Evolutionary conservation across 2,888 invertebrate genomes (phyloP).

Genomic region (Ichneumoninae sp.): DNA sequence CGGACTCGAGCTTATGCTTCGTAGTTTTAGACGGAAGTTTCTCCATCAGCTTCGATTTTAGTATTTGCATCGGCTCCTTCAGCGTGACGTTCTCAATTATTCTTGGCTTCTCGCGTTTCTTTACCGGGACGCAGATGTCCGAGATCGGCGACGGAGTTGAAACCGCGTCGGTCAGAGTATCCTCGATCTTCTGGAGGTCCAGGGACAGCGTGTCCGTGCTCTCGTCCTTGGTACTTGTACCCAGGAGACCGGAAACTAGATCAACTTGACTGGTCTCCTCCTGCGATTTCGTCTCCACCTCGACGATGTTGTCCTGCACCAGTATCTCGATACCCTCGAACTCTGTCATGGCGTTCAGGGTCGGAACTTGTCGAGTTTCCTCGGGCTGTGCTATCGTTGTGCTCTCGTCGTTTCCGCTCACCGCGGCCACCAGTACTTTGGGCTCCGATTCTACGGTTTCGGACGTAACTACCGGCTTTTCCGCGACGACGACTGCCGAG

Average conservation of each 20-base stretch:
- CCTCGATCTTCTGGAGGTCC: conserved; percentile 74
- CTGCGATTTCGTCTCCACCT: conserved; percentile 66
- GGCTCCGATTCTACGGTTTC: not conserved
- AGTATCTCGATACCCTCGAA: conserved; percentile 74
- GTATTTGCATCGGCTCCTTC: conserved; percentile 81
- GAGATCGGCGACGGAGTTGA: conserved; percentile 73
- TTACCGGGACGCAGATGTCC: conserved; percentile 77
- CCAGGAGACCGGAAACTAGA: conserved; percentile 50
- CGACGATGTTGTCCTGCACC: conserved; percentile 70
- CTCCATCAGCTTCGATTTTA: conserved; percentile 80
- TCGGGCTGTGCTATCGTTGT: conserved; percentile 11
- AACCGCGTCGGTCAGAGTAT: conserved; percentile 68
- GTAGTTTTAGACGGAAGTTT: conserved; percentile 75
- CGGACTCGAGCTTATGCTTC: conserved; percentile 80
- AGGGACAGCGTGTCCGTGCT: conserved; percentile 66
- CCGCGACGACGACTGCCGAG: not conserved
- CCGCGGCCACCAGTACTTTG: not conserved
- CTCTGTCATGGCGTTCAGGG: conserved; percentile 69
- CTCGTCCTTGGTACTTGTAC: conserved; percentile 55
- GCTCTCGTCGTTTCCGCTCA: not conserved
- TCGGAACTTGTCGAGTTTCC: conserved; percentile 63
- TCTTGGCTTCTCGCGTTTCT: conserved; percentile 82
- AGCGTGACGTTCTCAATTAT: conserved; percentile 82
- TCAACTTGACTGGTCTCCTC: conserved; percentile 55
- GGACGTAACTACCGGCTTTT: conserved; percentile 2